These are phyloP conservation scores for Psittacula echo DNA, from an alignment of 2,797 vertebrate genomes.

Conservation along the genomic window DNA sequence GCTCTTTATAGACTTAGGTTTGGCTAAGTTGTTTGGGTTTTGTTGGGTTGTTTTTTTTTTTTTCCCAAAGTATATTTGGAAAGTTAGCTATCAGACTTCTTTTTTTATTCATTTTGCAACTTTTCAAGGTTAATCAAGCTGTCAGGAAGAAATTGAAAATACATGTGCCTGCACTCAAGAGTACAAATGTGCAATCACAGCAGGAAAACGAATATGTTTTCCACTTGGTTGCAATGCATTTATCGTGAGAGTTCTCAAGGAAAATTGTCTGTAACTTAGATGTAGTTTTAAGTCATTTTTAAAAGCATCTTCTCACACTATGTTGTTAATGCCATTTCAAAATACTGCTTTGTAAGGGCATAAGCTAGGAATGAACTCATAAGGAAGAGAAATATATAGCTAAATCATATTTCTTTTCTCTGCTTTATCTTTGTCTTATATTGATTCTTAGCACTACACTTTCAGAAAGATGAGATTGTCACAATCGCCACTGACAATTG, in stretches of 20 bases:
- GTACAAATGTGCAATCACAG: conserved; percentile 73
- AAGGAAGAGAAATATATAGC: background rate
- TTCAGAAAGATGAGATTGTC: background rate
- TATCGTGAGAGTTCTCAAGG: conserved; percentile 57
- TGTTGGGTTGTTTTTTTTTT: background rate
- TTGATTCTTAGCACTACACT: background rate
- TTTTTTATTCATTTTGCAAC: conserved; percentile 19
- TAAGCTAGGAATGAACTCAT: conserved; percentile 26
- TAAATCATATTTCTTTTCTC: background rate
- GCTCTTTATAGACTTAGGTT: background rate
- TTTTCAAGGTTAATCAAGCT: conserved; percentile 73
- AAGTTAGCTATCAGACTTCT: conserved; percentile 32
- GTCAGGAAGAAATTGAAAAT: conserved; percentile 66
- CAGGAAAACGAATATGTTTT: conserved; percentile 72
- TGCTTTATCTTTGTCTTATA: background rate
- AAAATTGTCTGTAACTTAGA: conserved; percentile 69
- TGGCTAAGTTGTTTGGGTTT: background rate
- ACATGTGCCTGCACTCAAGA: conserved; percentile 51
- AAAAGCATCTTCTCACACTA: conserved; percentile 39
- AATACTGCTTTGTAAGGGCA: conserved; percentile 21
- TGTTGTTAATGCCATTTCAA: conserved; percentile 19
- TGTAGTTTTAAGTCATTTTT: conserved; percentile 50
- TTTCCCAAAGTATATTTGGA: background rate
- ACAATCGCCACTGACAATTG: background rate
- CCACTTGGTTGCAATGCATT: conserved; percentile 66